These are phyloP conservation scores for Cataglyphis hispanica DNA, from an alignment of 1,140 invertebrate genomes.

Conservation along the genomic window DNA sequence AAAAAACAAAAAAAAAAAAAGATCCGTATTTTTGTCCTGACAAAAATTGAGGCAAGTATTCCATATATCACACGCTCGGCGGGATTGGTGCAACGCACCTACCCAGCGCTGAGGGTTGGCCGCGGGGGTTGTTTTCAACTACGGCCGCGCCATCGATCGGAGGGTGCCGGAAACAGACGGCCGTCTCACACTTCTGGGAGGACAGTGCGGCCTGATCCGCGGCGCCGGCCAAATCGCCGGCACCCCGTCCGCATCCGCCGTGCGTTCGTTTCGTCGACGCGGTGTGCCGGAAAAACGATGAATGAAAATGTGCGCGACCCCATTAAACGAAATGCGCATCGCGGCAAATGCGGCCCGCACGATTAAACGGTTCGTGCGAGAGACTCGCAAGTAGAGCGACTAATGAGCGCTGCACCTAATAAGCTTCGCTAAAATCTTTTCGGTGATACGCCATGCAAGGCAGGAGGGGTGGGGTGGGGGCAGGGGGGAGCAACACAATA, in stretches of 20 bases:
- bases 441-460: background rate
- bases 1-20: no score
- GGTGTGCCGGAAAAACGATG: constrained; percentile 78
- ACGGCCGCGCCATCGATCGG: constrained; percentile 74
- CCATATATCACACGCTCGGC: constrained; percentile 27
- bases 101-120: constrained; percentile 19
- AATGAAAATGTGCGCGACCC: constrained; percentile 78
- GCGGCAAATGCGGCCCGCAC: background rate
- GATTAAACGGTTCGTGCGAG: background rate
- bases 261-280: constrained; percentile 57
- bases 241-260: constrained; percentile 65
- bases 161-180: constrained; percentile 62
- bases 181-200: constrained; percentile 64
- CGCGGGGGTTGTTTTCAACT: constrained; percentile 79
- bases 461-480: background rate
- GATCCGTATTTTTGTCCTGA: no score
- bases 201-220: constrained; percentile 82
- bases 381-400: background rate
- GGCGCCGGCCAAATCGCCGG: constrained; percentile 77
- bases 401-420: background rate
- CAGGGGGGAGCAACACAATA: background rate
- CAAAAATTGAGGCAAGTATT: constrained; percentile 6
- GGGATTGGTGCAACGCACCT: constrained; percentile 65
- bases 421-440: background rate
- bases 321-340: constrained; percentile 22